phyloP scores from a whole-genome alignment of 1,140 invertebrate species.

The Oryctes rhinoceros region DNA sequence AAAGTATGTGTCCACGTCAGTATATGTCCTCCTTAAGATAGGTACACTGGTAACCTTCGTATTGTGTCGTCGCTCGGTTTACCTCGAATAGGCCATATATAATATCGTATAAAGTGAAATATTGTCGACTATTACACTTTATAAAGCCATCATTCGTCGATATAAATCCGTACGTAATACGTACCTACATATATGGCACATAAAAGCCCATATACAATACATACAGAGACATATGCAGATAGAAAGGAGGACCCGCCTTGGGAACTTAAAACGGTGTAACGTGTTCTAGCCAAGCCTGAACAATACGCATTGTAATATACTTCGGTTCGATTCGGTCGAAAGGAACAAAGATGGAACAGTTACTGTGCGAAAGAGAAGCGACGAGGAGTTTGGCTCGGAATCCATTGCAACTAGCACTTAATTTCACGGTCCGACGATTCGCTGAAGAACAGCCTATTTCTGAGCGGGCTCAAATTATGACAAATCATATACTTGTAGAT shows the following conservation, averaged over 20 bases:
- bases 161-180: slow-evolving; percentile 5
- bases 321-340: slow-evolving; percentile 31
- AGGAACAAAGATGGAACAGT: neutral
- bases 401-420: slow-evolving; percentile 44
- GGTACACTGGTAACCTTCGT: neutral
- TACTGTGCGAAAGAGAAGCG: slow-evolving; percentile 19
- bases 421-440: slow-evolving; percentile 42
- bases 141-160: slow-evolving; percentile 28
- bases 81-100: neutral
- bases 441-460: slow-evolving; percentile 41
- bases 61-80: slow-evolving; percentile 5
- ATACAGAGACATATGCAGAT: neutral
- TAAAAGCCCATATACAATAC: neutral
- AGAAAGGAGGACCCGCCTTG: neutral
- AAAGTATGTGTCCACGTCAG: neutral
- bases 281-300: neutral
- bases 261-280: slow-evolving; percentile 18
- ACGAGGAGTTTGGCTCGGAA: slow-evolving; percentile 2
- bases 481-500: slow-evolving; percentile 29
- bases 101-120: slow-evolving; percentile 27
- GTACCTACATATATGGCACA: neutral
- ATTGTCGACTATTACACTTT: slow-evolving; percentile 19
- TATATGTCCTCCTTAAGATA: neutral
- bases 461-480: slow-evolving; percentile 40
- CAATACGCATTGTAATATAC: neutral